Conservation (phyloP, 1,140 invertebrate species). For the Cyclargus thomasi region DNA sequence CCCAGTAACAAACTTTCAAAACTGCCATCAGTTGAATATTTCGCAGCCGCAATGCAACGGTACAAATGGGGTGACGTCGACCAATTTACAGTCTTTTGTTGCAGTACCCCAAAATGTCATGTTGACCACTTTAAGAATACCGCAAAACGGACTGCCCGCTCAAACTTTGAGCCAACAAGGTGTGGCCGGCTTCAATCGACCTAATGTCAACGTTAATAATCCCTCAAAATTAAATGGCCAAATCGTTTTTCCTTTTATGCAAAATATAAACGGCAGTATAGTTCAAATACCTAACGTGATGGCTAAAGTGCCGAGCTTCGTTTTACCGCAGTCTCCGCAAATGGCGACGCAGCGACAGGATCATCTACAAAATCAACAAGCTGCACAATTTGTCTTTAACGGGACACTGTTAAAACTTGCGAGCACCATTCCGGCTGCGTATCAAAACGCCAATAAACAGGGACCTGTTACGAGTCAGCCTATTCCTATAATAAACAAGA, state of each 20-base stretch:
- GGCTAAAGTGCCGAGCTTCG: constrained; percentile 68
- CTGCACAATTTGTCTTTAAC: constrained; percentile 67
- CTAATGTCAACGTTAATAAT: constrained; percentile 65
- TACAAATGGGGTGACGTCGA: constrained; percentile 40
- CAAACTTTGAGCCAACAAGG: constrained; percentile 55
- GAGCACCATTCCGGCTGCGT: constrained; percentile 53
- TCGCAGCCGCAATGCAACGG: constrained; percentile 51
- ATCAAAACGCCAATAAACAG: constrained; percentile 52
- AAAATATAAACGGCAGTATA: constrained; percentile 71
- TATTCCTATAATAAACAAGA: constrained; percentile 61
- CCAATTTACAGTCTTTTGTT: constrained; percentile 59
- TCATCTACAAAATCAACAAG: constrained; percentile 60
- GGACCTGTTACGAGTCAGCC: constrained; percentile 51
- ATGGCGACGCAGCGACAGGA: constrained; percentile 55
- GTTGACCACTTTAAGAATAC: constrained; percentile 72
- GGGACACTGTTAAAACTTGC: constrained; percentile 70
- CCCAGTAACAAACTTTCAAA: constrained; percentile 59
- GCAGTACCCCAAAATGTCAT: constrained; percentile 71
- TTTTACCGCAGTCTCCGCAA: constrained; percentile 59
- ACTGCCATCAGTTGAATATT: constrained; percentile 61
- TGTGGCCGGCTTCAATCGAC: constrained; percentile 55
- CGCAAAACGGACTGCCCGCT: constrained; percentile 59
- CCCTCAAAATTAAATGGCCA: constrained; percentile 69
- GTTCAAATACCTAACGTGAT: constrained; percentile 72
- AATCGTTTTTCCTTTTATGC: constrained; percentile 68